A percentile compares a stretch with the other conserved stretches of the same genome.
phyloP scores from a whole-genome alignment of 2,888 invertebrate genomes.

The Ophion obscuratus region DNA sequence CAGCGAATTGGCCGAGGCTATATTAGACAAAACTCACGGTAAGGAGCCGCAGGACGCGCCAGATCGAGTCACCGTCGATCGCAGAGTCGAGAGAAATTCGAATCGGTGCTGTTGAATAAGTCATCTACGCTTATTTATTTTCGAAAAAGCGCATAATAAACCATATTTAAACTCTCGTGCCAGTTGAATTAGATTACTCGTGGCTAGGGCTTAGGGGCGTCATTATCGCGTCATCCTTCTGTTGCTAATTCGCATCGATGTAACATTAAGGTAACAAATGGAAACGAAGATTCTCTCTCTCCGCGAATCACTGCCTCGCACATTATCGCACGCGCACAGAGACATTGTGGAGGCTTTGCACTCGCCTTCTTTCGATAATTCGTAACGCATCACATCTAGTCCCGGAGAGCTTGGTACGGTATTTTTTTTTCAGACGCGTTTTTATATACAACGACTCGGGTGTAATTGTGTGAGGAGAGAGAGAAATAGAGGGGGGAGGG shows the following conservation, averaged over 20 bases:
- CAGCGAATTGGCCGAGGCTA: conserved; percentile 96
- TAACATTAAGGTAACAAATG: conserved; percentile 46
- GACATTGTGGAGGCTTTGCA: conserved; percentile 25
- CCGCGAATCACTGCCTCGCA: conserved; percentile 57
- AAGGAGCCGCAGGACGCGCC: conserved; percentile 92
- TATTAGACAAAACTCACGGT: conserved; percentile 95
- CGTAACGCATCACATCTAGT: conserved; percentile 38
- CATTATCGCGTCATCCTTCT: conserved; percentile 56
- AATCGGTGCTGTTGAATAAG: conserved; percentile 86
- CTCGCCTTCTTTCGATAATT: conserved; percentile 24
- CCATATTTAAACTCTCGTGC: conserved; percentile 76
- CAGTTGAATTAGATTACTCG: conserved; percentile 76
- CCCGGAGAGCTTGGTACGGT: conserved; percentile 53
- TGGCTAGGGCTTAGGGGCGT: conserved; percentile 75
- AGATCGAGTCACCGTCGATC: conserved; percentile 90
- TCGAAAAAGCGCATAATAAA: conserved; percentile 64
- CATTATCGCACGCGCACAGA: conserved; percentile 31
- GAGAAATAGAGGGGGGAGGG: conserved; percentile 4
- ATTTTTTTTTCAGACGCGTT: conserved; percentile 67
- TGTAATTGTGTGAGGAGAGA: neutral
- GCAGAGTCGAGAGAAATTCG: conserved; percentile 88
- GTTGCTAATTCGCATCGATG: conserved; percentile 67
- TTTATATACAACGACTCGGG: conserved; percentile 6
- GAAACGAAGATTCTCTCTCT: conserved; percentile 7
- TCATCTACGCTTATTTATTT: conserved; percentile 67